A percentile compares a stretch with the other conserved stretches of the same genome.
Conservation (phyloP, 2,888 invertebrate species). For the Oxyteleia sp. region DNA sequence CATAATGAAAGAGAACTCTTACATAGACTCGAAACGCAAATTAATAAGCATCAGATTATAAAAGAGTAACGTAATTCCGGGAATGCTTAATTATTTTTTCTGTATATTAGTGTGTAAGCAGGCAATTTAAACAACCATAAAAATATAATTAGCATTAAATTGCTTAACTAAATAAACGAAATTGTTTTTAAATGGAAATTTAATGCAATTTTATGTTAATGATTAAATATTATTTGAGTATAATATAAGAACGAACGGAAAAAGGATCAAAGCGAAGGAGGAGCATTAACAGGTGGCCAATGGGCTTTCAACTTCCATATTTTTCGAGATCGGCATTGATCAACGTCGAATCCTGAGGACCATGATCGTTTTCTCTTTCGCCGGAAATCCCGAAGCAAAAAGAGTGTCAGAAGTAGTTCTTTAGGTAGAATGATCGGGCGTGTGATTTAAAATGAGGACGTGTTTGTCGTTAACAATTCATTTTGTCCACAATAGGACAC, state of each 20-base stretch:
- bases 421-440: slow-evolving; percentile 4
- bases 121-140: slow-evolving; percentile 46
- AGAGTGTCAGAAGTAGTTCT: slow-evolving; percentile 46
- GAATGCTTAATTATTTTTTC: slow-evolving; percentile 50
- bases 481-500: slow-evolving; percentile 57
- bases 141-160: slow-evolving; percentile 53
- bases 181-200: slow-evolving; percentile 57
- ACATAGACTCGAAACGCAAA: slow-evolving; percentile 24
- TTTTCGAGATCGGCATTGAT: slow-evolving; percentile 23
- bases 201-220: slow-evolving; percentile 45
- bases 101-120: slow-evolving; percentile 13
- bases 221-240: slow-evolving; percentile 27
- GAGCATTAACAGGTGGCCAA: slow-evolving; percentile 63
- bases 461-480: slow-evolving; percentile 46
- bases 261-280: slow-evolving; percentile 10
- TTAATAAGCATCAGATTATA: slow-evolving; percentile 42
- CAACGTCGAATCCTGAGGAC: slow-evolving; percentile 42
- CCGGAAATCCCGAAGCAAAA: slow-evolving; percentile 56
- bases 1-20: slow-evolving; percentile 46
- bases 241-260: slow-evolving; percentile 13
- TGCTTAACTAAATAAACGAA: slow-evolving; percentile 54
- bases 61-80: slow-evolving; percentile 16
- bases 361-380: slow-evolving; percentile 14
- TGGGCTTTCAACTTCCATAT: slow-evolving; percentile 32
- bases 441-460: slow-evolving; percentile 29